Percentiles rank a stretch among this genome's conserved stretches.
phyloP scores from a whole-genome alignment of 2,888 invertebrate species.

The Pyralis farinalis region DNA sequence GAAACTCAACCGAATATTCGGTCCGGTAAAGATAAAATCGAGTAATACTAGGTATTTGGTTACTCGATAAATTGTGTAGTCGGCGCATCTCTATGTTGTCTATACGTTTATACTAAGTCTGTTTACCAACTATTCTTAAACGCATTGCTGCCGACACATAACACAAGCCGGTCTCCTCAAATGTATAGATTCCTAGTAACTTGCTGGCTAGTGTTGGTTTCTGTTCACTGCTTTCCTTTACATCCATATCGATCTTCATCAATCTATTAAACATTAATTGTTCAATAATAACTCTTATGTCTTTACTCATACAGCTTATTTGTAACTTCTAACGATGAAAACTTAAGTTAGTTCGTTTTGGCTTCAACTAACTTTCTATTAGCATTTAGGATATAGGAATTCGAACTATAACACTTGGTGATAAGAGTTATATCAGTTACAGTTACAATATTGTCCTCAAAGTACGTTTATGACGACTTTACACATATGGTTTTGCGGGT shows the following conservation, averaged over 20 bases:
- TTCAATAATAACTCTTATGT: conserved; percentile 1
- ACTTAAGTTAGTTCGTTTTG: conserved; percentile 2
- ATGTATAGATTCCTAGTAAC: conserved; percentile 59
- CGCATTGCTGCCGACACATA: conserved; percentile 8
- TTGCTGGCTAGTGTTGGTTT: conserved; percentile 58
- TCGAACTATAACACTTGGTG: conserved; percentile 5
- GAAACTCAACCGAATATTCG: too few relatives aligned
- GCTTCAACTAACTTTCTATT: conserved; percentile 1
- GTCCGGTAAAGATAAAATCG: too few relatives aligned
- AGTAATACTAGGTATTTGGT: too few relatives aligned
- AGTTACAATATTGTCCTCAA: conserved; percentile 15
- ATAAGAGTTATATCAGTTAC: not conserved
- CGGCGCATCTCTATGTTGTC: too few relatives aligned
- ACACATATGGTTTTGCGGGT: conserved; percentile 35
- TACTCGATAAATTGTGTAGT: too few relatives aligned
- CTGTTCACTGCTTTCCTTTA: conserved; percentile 36
- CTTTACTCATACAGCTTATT: conserved; percentile 3
- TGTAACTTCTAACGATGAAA: not conserved
- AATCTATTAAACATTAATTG: conserved; percentile 2
- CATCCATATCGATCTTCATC: conserved; percentile 19
- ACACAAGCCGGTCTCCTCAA: conserved; percentile 23
- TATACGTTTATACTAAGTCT: too few relatives aligned
- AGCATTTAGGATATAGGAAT: not conserved
- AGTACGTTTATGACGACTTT: conserved; percentile 32
- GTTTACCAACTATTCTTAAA: not conserved